Percentiles rank a stretch among this genome's conserved stretches.
Conservation (phyloP, 2,888 invertebrate genomes). For the Dexiosoma caninum region DNA sequence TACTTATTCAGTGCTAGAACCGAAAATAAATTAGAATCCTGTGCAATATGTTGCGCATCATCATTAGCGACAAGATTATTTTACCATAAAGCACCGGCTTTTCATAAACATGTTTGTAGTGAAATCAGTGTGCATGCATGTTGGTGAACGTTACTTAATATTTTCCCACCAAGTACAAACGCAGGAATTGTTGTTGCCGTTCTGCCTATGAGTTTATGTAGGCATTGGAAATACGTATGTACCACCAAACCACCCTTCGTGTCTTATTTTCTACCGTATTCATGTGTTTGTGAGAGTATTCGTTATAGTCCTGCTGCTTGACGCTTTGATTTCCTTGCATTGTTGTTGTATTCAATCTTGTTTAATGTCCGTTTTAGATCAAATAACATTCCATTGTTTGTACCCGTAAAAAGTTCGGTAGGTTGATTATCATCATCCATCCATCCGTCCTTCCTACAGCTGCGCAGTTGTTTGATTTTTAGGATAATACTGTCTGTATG, state of each 20-base stretch:
- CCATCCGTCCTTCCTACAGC: slow-evolving; percentile 45
- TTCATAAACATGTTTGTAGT: neutral
- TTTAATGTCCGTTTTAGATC: slow-evolving; percentile 63
- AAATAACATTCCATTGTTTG: slow-evolving; percentile 54
- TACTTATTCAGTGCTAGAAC: neutral
- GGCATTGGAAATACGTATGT: neutral
- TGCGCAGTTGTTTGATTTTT: slow-evolving; percentile 51
- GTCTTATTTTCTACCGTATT: neutral
- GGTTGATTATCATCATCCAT: slow-evolving; percentile 39
- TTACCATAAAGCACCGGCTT: slow-evolving; percentile 59
- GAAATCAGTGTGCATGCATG: neutral
- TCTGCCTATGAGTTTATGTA: slow-evolving; percentile 12
- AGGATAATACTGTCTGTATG: slow-evolving; percentile 3
- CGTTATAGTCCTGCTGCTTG: slow-evolving; percentile 60
- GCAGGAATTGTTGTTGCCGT: neutral
- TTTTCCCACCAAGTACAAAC: slow-evolving; percentile 55
- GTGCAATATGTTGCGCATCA: slow-evolving; percentile 65
- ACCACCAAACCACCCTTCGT: slow-evolving; percentile 48
- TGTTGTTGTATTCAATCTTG: slow-evolving; percentile 42
- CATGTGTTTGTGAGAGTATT: neutral
- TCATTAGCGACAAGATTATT: slow-evolving; percentile 62
- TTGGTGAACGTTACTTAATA: slow-evolving; percentile 6
- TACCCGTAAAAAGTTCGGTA: slow-evolving; percentile 37
- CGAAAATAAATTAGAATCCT: slow-evolving; percentile 32
- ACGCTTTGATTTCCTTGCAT: slow-evolving; percentile 57